Base-by-base conservation (phyloP, 2,113 vertebrate genomes). In the Xiphophorus maculatus region DNA sequence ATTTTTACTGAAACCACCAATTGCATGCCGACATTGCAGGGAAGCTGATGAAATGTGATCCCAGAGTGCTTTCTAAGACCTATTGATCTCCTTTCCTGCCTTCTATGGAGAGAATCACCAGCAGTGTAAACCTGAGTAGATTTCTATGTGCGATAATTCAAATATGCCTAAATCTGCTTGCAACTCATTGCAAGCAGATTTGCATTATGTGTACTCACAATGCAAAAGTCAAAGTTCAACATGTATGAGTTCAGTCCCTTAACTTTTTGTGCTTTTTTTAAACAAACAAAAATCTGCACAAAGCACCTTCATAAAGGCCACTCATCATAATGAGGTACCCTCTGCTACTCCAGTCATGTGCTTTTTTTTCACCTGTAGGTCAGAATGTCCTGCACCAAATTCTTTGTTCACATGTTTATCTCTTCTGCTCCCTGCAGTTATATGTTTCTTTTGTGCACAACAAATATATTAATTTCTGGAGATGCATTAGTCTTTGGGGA, bases 1-100 rank as follows among this genome's bases (percentile, higher is more conserved):
- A 40, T 73, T 89, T 89, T 89, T 87, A 89, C 87, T 88, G 85
- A 88, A 90, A 91, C 85, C 88, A 89, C 85, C 87, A 63, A 82
- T 64, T 67, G 40, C 66, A 78, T 28, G 74, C 22, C 40, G 60
- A 79, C 83, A 88, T 91, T 91, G 89, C 82, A 82, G 76, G 48
- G 64, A 66, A 83, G 85, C 32, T 83, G 75, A 80, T 77, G 87
- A 83, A 90, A 90, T 63, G 71, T 72, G 82, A 83, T 66, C 84
- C 86, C 73, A 60, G 73, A 76, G 69, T 80, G 79, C 86, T 84
- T 85, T 88, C 83, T 90, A 91, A 92, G 83, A 90, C 89, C 83
- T 93, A 93, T 93, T 73, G 91, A 93, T 93, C 74, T 81, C 72
- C 70, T 70, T 80, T 79, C 74, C 77, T 75, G 82, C 71, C 84